These are phyloP conservation scores for Chrosomus eos DNA, from an alignment of 2,797 vertebrate genomes.

Conservation along the genomic window DNA sequence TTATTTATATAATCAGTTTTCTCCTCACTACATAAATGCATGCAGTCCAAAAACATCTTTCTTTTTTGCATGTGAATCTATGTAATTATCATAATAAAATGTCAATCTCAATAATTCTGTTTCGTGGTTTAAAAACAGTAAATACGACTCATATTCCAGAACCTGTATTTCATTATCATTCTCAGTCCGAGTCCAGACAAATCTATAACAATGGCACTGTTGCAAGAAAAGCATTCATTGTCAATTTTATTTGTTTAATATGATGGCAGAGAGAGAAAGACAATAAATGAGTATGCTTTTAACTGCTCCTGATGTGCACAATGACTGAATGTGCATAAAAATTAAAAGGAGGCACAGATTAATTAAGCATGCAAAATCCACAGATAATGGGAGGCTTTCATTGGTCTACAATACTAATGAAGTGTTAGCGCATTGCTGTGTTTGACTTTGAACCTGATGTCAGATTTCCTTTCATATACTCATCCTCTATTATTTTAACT, in stretches of 20 bases:
- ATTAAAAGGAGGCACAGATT: conserved; percentile 76
- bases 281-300: conserved; percentile 74
- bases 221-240: conserved; percentile 40
- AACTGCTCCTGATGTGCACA: conserved; percentile 74
- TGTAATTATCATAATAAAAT: conserved; percentile 30
- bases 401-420: conserved; percentile 73
- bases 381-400: conserved; percentile 70
- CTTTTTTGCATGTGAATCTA: conserved; percentile 3
- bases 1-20: conserved; percentile 26
- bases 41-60: not conserved
- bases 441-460: conserved; percentile 54
- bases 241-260: conserved; percentile 74
- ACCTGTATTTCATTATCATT: conserved; percentile 24
- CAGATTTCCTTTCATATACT: conserved; percentile 71
- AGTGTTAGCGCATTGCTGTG: conserved; percentile 62
- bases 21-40: conserved; percentile 14
- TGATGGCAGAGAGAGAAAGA: conserved; percentile 70
- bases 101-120: conserved; percentile 3
- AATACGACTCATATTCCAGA: not conserved
- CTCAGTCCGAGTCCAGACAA: conserved; percentile 3
- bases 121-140: conserved; percentile 15
- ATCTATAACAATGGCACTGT: conserved; percentile 24
- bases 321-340: conserved; percentile 73
- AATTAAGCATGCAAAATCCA: conserved; percentile 74
- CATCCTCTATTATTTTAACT: conserved; percentile 68